Percentiles rank a stretch among this genome's conserved stretches.
Evolutionary conservation across 2,113 vertebrate genomes (phyloP).

Genomic region (Aix galericulata): DNA sequence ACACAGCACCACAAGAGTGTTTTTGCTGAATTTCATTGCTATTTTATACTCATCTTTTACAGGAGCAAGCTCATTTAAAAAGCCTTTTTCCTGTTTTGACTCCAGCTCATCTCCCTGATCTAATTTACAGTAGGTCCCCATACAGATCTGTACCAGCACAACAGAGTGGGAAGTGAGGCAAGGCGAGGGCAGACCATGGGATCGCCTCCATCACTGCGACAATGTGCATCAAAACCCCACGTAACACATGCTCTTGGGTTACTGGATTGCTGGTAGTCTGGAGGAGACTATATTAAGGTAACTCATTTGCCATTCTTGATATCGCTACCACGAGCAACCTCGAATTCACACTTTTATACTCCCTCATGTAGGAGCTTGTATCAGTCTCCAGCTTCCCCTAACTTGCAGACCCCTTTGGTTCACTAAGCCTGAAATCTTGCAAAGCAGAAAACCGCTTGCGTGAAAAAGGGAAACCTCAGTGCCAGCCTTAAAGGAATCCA

Average conservation of each 20-base stretch:
- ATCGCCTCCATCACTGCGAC: background rate
- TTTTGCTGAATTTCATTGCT: background rate
- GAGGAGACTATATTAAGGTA: background rate
- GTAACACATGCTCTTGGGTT: background rate
- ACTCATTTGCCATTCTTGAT: background rate
- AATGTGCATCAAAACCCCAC: background rate
- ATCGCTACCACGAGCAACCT: background rate
- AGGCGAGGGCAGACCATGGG: background rate
- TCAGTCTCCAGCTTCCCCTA: background rate
- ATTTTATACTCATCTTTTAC: background rate
- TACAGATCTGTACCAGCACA: accelerated
- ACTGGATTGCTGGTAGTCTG: background rate
- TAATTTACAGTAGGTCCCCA: background rate
- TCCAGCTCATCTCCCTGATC: background rate
- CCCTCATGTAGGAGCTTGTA: background rate
- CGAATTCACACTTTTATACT: background rate
- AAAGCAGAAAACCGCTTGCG: conserved; percentile 24
- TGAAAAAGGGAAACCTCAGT: conserved; percentile 37
- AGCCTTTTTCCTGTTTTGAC: background rate
- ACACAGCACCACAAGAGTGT: background rate
- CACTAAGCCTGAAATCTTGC: background rate
- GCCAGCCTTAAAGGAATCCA: conserved; percentile 28
- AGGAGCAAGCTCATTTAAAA: background rate
- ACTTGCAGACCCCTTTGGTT: background rate
- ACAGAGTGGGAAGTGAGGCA: background rate